Evolutionary conservation across 2,797 vertebrate genomes (phyloP).

Genomic region (Podarcis siculus): DNA sequence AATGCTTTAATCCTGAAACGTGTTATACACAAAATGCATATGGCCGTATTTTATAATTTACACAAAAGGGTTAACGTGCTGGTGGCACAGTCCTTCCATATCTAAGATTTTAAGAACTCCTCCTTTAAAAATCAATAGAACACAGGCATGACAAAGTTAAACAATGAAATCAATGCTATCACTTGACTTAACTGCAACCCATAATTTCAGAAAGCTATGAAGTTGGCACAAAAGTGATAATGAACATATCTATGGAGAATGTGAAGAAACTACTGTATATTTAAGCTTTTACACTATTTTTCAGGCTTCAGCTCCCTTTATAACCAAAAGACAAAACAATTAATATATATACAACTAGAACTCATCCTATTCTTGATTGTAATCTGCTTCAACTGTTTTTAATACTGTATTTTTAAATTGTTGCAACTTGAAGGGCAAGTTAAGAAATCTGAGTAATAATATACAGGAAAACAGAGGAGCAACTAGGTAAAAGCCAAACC

Average conservation of each 20-base stretch:
- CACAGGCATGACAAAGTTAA: not conserved
- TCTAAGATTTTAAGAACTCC: not conserved
- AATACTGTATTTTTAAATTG: too few relatives aligned
- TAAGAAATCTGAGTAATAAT: not conserved
- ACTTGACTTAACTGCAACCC: not conserved
- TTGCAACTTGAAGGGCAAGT: too few relatives aligned
- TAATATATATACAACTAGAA: too few relatives aligned
- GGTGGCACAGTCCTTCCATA: slow-evolving; percentile 33
- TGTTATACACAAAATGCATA: slow-evolving; percentile 59
- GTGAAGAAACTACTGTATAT: too few relatives aligned
- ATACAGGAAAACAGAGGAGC: not conserved
- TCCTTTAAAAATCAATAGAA: not conserved
- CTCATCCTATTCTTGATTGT: too few relatives aligned
- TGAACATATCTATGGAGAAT: too few relatives aligned
- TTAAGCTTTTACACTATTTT: too few relatives aligned
- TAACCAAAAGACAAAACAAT: too few relatives aligned
- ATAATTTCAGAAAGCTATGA: too few relatives aligned
- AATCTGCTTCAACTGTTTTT: too few relatives aligned
- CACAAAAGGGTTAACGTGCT: slow-evolving; percentile 21
- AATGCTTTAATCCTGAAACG: slow-evolving; percentile 67
- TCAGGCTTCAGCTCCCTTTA: too few relatives aligned
- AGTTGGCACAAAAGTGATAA: too few relatives aligned
- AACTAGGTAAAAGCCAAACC: not conserved
- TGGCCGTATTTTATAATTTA: slow-evolving; percentile 49
- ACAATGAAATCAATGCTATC: not conserved